Base-by-base conservation (phyloP, 2,113 vertebrate species). In the Xyliphius kryptos region DNA sequence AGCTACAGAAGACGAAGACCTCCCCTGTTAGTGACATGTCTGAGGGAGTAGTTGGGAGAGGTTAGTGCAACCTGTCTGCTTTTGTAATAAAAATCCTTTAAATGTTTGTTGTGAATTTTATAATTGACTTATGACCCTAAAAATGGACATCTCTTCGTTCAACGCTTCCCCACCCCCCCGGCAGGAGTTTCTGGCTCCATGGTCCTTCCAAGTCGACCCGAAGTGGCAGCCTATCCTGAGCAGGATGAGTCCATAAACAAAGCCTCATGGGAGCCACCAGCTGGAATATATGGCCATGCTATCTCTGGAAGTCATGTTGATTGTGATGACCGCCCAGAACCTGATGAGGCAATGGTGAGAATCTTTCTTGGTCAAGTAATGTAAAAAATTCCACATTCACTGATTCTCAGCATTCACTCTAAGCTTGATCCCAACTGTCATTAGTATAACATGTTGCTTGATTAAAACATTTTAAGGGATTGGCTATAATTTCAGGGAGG, bases 21-120 rank as follows among this genome's bases (percentile, higher is more conserved):
- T 67, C 75, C 44, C 71, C 85, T 32, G 78, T 76, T 14, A 75
- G 77, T 51, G 78, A 79, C n/a, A 78, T 88, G 55, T 56, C 87
- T 61, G 91, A 91, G 61, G 91, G 90, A 47, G 74, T 93, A 66
- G 72, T 91, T 74, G 92, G 90, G 67, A 91, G 86, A 93, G 92
- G 93, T 95, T 51, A 71, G 78, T 79, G n/a, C 6, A 21, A n/a
- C n/a, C n/a, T n/a, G n/a, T n/a, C n/a, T n/a, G n/a, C n/a, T n/a
- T n/a, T n/a, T n/a, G n/a, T n/a, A n/a, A n/a, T n/a, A n/a, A n/a
- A n/a, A n/a, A n/a, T n/a, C n/a, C n/a, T n/a, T n/a, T n/a, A n/a
- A n/a, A n/a, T n/a, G n/a, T n/a, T n/a, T n/a, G n/a, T n/a, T n/a
- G n/a, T n/a, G n/a, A n/a, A n/a, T n/a, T n/a, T n/a, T n/a, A n/a